Percentiles rank a stretch among this genome's conserved stretches.
phyloP scores from a whole-genome alignment of 2,888 invertebrate genomes.

The Caenorhabditis afra region DNA sequence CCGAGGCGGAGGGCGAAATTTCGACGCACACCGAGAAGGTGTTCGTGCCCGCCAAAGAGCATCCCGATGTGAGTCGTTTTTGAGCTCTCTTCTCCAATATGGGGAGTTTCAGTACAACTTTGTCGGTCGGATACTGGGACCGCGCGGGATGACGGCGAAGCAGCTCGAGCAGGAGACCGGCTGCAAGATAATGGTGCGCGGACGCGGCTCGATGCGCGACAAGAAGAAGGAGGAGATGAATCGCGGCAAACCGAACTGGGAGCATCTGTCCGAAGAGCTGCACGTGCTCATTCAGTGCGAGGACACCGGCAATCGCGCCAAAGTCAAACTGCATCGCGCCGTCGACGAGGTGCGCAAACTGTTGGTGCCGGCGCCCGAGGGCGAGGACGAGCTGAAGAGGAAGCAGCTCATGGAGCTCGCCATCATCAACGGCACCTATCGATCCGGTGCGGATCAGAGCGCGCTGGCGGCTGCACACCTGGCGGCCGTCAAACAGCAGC shows the following conservation, averaged over 20 bases:
- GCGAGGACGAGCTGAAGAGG: constrained; percentile 99
- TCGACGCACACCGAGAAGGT: constrained; percentile 98
- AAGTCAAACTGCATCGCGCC: constrained; percentile 93
- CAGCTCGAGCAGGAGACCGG: constrained; percentile 99
- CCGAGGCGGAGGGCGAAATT: constrained; percentile 82
- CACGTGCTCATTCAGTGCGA: constrained; percentile 99
- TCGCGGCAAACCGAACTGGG: constrained; percentile 99
- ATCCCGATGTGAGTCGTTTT: constrained; percentile 98
- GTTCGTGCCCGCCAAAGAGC: constrained; percentile 99
- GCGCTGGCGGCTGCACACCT: constrained; percentile 65
- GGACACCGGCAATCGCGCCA: constrained; percentile 96
- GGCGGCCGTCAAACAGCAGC: constrained; percentile 65
- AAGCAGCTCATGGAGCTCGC: constrained; percentile 99
- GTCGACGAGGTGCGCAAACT: constrained; percentile 98
- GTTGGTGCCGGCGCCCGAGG: constrained; percentile 89
- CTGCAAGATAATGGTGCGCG: constrained; percentile 99
- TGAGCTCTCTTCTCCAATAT: no score
- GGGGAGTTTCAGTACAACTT: constrained; percentile 99
- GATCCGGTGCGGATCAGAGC: constrained; percentile 81
- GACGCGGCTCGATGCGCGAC: constrained; percentile 77
- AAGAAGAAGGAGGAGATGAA: constrained; percentile 90
- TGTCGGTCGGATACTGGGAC: constrained; percentile 98
- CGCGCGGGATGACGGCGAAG: constrained; percentile 99
- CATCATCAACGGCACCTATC: constrained; percentile 99
- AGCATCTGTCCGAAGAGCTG: constrained; percentile 97